Conservation (phyloP, 2,113 vertebrate species). For the Synchiropus splendidus region DNA sequence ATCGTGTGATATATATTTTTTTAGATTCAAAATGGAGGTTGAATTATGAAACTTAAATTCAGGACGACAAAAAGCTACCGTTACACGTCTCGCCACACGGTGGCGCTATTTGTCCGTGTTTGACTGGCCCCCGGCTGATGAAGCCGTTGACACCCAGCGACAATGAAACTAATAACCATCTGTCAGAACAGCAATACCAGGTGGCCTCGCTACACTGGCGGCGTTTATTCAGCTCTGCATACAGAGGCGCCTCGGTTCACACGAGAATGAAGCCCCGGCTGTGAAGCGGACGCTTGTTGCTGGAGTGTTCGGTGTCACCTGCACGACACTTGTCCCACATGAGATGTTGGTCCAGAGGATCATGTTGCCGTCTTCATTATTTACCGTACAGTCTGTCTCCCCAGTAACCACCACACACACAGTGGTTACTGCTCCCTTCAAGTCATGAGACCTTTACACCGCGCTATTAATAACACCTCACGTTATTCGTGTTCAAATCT, state of each 20-base stretch:
- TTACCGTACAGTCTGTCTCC: constrained; percentile 13
- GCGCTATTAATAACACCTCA: no score
- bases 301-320: constrained; percentile 8
- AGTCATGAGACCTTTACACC: no score
- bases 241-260: no score
- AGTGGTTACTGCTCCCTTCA: no score
- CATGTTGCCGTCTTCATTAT: constrained; percentile 15
- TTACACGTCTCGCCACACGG: constrained; percentile 23
- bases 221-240: constrained; percentile 10
- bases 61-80: constrained; percentile 3
- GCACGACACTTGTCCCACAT: constrained; percentile 13
- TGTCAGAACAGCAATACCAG: constrained; percentile 19
- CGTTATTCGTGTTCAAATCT: no score
- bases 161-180: constrained; percentile 11
- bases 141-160: not conserved
- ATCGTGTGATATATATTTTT: no score
- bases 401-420: constrained; percentile 11
- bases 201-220: constrained; percentile 13
- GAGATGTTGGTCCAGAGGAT: constrained; percentile 2
- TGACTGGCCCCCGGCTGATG: not conserved
- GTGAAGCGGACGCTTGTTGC: no score
- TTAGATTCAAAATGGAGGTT: no score
- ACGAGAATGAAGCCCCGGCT: not conserved
- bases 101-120: constrained; percentile 13
- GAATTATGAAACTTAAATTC: no score